These are phyloP conservation scores for Globicephala melas DNA, from an alignment of 2,113 vertebrate species.

Conservation along the genomic window DNA sequence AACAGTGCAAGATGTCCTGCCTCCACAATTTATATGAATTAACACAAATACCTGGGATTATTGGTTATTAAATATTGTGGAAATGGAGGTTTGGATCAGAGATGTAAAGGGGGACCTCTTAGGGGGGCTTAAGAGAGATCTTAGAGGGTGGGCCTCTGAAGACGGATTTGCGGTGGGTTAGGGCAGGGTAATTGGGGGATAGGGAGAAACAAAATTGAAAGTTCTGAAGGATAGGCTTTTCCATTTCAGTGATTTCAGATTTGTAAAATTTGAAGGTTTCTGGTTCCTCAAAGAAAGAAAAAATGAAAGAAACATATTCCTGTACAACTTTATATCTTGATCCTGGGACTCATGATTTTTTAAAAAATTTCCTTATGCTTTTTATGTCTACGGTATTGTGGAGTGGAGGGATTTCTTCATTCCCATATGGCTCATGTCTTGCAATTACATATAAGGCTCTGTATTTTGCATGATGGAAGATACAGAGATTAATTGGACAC, in stretches of 20 bases:
- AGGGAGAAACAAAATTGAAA: not conserved
- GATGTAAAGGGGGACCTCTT: not conserved
- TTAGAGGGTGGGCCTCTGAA: not conserved
- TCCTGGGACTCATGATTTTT: not conserved
- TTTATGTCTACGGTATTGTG: not conserved
- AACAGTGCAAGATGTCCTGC: not conserved
- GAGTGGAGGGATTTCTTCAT: not conserved
- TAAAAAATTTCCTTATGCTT: not conserved
- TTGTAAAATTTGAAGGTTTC: not conserved
- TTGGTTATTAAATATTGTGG: not conserved
- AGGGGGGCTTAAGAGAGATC: not conserved
- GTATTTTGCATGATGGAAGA: not conserved
- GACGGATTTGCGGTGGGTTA: not conserved
- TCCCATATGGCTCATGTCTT: not conserved
- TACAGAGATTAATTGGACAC: not conserved
- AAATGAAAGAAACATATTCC: not conserved
- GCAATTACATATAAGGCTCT: not conserved
- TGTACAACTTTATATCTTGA: not conserved
- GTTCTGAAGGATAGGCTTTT: not conserved
- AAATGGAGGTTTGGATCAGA: not conserved
- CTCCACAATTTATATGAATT: not conserved
- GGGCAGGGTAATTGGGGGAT: not conserved
- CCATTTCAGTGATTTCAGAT: not conserved
- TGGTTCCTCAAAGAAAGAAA: not conserved
- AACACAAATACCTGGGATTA: not conserved